These are phyloP conservation scores for Apostichopus japonicus DNA, from an alignment of 35 echinoderm and acorn worm species.

Conservation along the genomic window DNA sequence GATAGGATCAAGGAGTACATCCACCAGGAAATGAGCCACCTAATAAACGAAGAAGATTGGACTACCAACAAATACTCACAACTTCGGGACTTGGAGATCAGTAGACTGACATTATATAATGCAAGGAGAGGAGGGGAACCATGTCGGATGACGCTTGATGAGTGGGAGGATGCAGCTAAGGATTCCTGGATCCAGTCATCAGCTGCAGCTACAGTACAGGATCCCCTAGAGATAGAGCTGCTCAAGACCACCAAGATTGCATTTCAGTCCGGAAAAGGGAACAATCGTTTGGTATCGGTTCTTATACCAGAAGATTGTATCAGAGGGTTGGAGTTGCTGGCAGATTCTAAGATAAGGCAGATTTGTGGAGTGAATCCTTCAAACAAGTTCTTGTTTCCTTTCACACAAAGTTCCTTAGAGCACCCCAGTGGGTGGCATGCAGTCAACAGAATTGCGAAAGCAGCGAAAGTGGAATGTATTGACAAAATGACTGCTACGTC, in stretches of 20 bases:
- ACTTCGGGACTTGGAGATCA: conserved; percentile 18
- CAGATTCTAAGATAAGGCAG: neutral
- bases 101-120: conserved; percentile 59
- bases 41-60: neutral
- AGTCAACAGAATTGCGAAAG: neutral
- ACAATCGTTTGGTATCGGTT: neutral
- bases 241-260: neutral
- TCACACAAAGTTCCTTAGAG: neutral
- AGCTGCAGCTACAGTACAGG: neutral
- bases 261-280: neutral
- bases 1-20: neutral
- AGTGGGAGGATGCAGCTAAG: conserved; percentile 47
- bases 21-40: neutral
- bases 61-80: neutral
- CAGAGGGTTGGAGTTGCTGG: neutral
- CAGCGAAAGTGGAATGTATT: neutral
- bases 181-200: conserved; percentile 3
- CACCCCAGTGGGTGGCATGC: conserved; percentile 15
- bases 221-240: neutral
- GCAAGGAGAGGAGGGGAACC: conserved; percentile 56
- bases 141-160: conserved; percentile 13
- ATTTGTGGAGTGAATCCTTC: neutral
- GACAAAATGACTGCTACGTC: conserved; percentile 32
- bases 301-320: neutral
- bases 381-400: conserved; percentile 13